A percentile compares a stretch with the other conserved stretches of the same genome.
Conservation (phyloP, 2,113 vertebrate genomes). For the Atherinomorus stipes region DNA sequence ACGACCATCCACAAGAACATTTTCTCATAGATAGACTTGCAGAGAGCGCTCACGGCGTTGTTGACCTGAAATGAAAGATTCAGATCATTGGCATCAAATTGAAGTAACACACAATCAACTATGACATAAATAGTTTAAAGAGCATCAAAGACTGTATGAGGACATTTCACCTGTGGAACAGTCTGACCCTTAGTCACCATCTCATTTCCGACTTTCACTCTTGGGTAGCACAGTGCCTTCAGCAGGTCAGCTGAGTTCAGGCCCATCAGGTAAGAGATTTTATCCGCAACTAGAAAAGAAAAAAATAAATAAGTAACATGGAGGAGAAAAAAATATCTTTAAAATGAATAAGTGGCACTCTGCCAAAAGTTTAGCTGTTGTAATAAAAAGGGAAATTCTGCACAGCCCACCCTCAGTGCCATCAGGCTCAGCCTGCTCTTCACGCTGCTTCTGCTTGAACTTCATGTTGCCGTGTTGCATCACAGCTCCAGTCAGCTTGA, state of each 20-base stretch:
- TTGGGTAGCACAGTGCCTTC: slow-evolving; percentile 82
- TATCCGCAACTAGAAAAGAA: slow-evolving; percentile 78
- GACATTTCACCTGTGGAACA: slow-evolving; percentile 75
- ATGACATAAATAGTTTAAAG: background rate
- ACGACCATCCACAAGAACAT: slow-evolving; percentile 86
- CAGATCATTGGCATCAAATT: background rate
- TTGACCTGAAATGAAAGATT: slow-evolving; percentile 74
- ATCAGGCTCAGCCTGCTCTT: slow-evolving; percentile 92
- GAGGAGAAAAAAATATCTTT: no score
- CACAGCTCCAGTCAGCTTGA: slow-evolving; percentile 90
- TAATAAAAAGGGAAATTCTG: no score
- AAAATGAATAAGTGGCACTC: no score
- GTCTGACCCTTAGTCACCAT: slow-evolving; percentile 85
- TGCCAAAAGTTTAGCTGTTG: no score
- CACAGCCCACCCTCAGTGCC: slow-evolving; percentile 87
- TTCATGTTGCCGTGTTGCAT: slow-evolving; percentile 94
- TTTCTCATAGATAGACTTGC: slow-evolving; percentile 84
- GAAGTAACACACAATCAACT: background rate
- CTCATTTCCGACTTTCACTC: slow-evolving; percentile 86
- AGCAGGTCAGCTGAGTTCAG: slow-evolving; percentile 84
- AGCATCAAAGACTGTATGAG: background rate
- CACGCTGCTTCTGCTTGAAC: slow-evolving; percentile 93
- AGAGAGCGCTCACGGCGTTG: slow-evolving; percentile 79
- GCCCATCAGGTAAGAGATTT: slow-evolving; percentile 83
- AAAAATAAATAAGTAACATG: no score